Evolutionary conservation across 2,113 vertebrate genomes (phyloP), one percentile per base, ranked within the genome.

Genomic region (Nesoenas mayeri): DNA sequence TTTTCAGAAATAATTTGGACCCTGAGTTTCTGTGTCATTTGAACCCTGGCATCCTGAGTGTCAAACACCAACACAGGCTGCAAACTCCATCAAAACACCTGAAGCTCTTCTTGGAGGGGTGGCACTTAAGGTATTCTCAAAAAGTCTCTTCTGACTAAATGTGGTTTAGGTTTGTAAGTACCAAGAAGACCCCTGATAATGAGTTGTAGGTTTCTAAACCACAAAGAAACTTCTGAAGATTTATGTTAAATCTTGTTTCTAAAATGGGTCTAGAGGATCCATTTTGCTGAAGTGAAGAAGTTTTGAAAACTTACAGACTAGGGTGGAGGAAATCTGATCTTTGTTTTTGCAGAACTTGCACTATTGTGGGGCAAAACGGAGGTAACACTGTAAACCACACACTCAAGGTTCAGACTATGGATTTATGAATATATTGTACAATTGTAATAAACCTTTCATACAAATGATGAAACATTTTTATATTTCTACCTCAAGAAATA

Each of bases 21-120:
- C 6, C 16, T 13, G 5, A 66, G 21, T 5, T 61, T 77, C 48
- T 61, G 8, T 69, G 48, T 70, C 66, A 34, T n/a, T 60, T 34
- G 29, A 21, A 62, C 14, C 11, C 11, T 5, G 0, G 6, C 36
- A 53, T 40, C 44, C 51, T 56, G 31, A 65, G 7, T 12, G 13
- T 4, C 1, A 2, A 72, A 34, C 3, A 1, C 15, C 7, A 40
- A 67, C 10, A 15, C 25, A 51, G 34, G n/a, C 50, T 29, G 6
- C 28, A 90, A 56, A 66, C 13, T 85, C 14, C n/a, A 19, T 16
- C 36, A 70, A 66, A 96, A 88, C 34, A 50, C 5, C 28, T 50
- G 24, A 36, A 73, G 6, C 2, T 70, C 9, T 13, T 77, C 16
- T 9, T 62, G 58, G 29, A 78, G 32, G 10, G 7, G 3, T 62